These are phyloP conservation scores for Lamproptera curius DNA, from an alignment of 2,888 invertebrate species.

Conservation along the genomic window DNA sequence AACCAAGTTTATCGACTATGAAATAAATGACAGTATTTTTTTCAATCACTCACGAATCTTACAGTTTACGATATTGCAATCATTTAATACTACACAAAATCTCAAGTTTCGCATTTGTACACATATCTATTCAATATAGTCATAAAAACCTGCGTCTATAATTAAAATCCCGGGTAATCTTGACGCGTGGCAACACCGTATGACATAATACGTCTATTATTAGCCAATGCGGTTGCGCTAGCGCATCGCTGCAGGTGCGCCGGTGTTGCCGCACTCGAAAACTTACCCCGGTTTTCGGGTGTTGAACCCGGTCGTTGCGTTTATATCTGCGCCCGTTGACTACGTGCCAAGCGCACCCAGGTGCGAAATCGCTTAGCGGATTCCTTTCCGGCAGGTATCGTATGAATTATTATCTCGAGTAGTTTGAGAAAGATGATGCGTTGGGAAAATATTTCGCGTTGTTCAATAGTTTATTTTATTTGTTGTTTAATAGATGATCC, in stretches of 20 bases:
- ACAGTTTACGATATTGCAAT: too few species aligned
- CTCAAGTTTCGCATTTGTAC: too few species aligned
- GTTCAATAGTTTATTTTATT: too few species aligned
- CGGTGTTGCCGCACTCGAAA: slow-evolving; percentile 50
- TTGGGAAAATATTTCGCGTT: too few species aligned
- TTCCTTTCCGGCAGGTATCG: slow-evolving; percentile 43
- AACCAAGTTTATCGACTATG: too few species aligned
- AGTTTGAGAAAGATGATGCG: too few species aligned
- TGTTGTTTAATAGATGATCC: too few species aligned
- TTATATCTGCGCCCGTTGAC: slow-evolving; percentile 40
- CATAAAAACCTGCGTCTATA: too few species aligned
- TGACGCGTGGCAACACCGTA: slow-evolving; percentile 27
- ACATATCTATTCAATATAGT: too few species aligned
- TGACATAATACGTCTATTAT: slow-evolving; percentile 71
- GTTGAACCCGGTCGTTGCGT: slow-evolving; percentile 29
- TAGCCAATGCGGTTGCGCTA: slow-evolving; percentile 54
- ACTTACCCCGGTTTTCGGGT: slow-evolving; percentile 41
- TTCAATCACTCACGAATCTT: too few species aligned
- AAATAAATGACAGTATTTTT: too few species aligned
- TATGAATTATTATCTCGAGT: slow-evolving; percentile 34
- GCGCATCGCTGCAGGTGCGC: slow-evolving; percentile 68
- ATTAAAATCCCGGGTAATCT: slow-evolving; percentile 8
- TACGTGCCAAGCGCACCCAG: slow-evolving; percentile 55
- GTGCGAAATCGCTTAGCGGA: slow-evolving; percentile 48
- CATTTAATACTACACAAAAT: too few species aligned